Evolutionary conservation across 2,113 vertebrate species (phyloP).

Genomic region (Paramormyrops kingsleyae): DNA sequence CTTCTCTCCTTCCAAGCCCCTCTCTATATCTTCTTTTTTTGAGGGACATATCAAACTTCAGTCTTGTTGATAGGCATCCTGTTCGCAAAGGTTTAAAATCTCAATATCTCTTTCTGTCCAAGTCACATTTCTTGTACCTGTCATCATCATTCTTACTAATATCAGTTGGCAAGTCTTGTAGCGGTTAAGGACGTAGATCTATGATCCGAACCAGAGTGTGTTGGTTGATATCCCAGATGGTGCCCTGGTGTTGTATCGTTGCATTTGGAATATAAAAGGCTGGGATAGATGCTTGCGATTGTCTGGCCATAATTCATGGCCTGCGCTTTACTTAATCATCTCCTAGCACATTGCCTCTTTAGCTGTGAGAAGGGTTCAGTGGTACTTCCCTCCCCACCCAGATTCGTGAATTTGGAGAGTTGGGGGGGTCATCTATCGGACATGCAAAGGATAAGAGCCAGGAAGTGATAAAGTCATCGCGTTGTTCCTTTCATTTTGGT

Average conservation of each 20-base stretch:
- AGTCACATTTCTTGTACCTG: background rate
- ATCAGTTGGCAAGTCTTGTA: background rate
- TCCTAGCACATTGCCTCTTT: background rate
- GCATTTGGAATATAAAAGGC: background rate
- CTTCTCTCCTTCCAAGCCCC: background rate
- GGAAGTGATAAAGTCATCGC: conserved; percentile 34
- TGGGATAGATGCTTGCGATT: background rate
- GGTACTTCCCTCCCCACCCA: background rate
- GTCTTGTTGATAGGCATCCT: background rate
- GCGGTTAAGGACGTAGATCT: background rate
- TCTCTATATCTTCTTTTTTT: conserved; percentile 36
- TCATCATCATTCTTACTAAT: background rate
- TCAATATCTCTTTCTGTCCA: background rate
- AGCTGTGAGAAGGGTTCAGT: background rate
- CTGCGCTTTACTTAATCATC: too few relatives aligned
- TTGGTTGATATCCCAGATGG: background rate
- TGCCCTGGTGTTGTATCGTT: background rate
- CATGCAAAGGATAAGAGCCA: conserved; percentile 31
- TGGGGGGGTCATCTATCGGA: background rate
- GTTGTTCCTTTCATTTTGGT: background rate
- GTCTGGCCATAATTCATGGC: background rate
- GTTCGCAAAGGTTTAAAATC: background rate
- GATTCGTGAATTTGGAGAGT: background rate
- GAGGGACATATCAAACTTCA: conserved; percentile 42
- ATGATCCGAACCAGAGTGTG: background rate